Conservation (phyloP, 1,140 invertebrate species). For the Cotesia vestalis region DNA sequence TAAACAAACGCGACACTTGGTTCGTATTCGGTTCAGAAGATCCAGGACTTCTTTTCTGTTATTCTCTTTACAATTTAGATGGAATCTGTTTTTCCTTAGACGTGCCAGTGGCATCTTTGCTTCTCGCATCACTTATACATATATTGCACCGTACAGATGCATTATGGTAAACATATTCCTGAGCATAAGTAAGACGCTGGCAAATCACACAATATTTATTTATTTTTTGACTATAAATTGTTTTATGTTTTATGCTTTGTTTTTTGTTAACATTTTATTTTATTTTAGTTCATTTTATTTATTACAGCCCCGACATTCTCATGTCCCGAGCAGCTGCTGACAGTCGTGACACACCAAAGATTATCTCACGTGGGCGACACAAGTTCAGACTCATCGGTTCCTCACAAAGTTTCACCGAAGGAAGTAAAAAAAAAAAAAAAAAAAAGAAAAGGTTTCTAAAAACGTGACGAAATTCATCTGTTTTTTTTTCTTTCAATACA, state of each 20-base stretch:
- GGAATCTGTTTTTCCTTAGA: conserved; percentile 48
- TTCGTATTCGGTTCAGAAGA: neutral
- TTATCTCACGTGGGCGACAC: conserved; percentile 3
- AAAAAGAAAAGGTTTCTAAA: no score
- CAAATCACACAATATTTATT: conserved; percentile 6
- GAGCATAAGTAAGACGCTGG: no score
- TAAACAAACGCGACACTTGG: conserved; percentile 10
- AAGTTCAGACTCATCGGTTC: conserved; percentile 15
- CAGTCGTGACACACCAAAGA: conserved; percentile 18
- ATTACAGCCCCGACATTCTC: neutral
- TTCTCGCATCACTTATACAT: neutral
- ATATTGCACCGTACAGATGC: conserved; percentile 3
- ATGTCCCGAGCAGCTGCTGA: conserved; percentile 8
- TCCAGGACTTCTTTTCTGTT: conserved; percentile 15
- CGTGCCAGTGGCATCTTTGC: conserved; percentile 29
- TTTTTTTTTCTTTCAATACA: conserved; percentile 31
- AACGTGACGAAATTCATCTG: conserved; percentile 10
- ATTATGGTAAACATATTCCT: neutral
- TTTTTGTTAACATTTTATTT: conserved; percentile 11
- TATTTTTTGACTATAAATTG: neutral
- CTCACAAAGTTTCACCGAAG: neutral
- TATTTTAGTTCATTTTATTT: conserved; percentile 7
- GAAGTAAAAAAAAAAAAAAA: no score
- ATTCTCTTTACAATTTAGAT: conserved; percentile 48
- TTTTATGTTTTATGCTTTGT: neutral